These are phyloP conservation scores for Sebastes vulpes DNA, from an alignment of 2,797 vertebrate genomes.

Conservation along the genomic window DNA sequence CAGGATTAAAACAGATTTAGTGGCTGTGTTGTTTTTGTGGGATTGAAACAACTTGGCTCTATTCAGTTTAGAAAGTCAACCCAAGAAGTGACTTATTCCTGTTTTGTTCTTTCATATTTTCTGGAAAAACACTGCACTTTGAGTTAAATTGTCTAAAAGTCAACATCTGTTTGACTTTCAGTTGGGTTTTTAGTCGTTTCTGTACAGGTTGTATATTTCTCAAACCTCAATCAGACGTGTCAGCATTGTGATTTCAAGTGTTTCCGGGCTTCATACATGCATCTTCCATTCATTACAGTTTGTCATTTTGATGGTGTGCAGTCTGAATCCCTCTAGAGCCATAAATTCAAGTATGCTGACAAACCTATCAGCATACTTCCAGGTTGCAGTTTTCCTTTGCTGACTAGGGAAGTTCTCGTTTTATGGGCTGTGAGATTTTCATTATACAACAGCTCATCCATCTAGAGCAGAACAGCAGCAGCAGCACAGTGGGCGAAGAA, in stretches of 20 bases:
- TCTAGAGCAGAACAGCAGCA: constrained; percentile 34
- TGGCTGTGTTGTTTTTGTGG: constrained; percentile 40
- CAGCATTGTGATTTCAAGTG: neutral
- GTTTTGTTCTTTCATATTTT: neutral
- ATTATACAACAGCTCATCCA: constrained; percentile 51
- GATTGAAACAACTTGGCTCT: constrained; percentile 7
- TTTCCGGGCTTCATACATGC: neutral
- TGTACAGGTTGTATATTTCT: neutral
- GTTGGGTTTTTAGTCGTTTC: neutral
- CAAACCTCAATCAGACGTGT: neutral
- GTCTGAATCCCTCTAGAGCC: constrained; percentile 11
- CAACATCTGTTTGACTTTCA: neutral
- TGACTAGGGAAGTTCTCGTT: constrained; percentile 46
- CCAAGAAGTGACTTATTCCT: constrained; percentile 6
- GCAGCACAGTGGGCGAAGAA: constrained; percentile 12
- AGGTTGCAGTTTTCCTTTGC: constrained; percentile 58
- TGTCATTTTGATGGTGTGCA: neutral
- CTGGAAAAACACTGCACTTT: neutral
- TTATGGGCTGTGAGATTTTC: constrained; percentile 40
- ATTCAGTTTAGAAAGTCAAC: constrained; percentile 10
- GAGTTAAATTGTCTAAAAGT: neutral
- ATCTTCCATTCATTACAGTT: neutral
- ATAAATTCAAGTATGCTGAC: constrained; percentile 36
- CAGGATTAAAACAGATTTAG: constrained; percentile 72
- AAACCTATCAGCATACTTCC: constrained; percentile 30